Percentiles rank a stretch among this genome's conserved stretches.
phyloP scores from a whole-genome alignment of 2,113 vertebrate species.

The Calonectris borealis region DNA sequence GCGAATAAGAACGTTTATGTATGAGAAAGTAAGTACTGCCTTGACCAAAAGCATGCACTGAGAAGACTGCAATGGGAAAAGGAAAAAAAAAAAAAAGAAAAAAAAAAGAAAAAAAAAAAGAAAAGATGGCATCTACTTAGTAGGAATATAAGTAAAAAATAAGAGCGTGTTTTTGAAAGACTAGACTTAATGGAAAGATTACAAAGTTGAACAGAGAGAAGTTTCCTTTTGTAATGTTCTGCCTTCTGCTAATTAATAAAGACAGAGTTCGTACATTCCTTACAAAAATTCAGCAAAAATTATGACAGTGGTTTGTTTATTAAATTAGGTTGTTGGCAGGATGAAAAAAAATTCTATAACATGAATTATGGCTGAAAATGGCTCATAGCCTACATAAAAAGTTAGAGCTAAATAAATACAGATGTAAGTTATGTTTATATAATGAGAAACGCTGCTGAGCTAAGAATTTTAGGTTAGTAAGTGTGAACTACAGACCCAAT shows the following conservation, averaged over 20 bases:
- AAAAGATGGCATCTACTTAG: background rate
- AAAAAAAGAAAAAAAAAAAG: no score
- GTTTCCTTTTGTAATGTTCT: constrained; percentile 47
- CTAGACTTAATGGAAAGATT: constrained; percentile 45
- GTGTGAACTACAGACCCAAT: constrained; percentile 63
- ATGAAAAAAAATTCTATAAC: constrained; percentile 58
- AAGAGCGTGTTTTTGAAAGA: constrained; percentile 16
- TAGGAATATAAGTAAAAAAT: constrained; percentile 42
- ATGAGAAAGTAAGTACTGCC: constrained; percentile 36
- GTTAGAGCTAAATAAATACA: constrained; percentile 71
- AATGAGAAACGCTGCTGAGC: constrained; percentile 72
- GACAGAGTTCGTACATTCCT: constrained; percentile 61
- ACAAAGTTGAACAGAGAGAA: constrained; percentile 39
- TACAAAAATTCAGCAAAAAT: constrained; percentile 56
- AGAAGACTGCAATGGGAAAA: background rate
- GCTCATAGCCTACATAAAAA: constrained; percentile 59
- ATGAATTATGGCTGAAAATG: constrained; percentile 65
- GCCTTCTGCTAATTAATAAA: constrained; percentile 75
- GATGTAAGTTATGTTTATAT: constrained; percentile 67
- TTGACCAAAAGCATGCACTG: constrained; percentile 50
- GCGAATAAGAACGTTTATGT: constrained; percentile 29
- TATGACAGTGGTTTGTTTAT: constrained; percentile 68
- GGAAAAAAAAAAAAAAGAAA: no score
- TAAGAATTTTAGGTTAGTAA: constrained; percentile 71
- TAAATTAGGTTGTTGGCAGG: constrained; percentile 71